These are phyloP conservation scores for Eupelmus urozonus DNA, from an alignment of 2,888 invertebrate genomes.

Conservation along the genomic window DNA sequence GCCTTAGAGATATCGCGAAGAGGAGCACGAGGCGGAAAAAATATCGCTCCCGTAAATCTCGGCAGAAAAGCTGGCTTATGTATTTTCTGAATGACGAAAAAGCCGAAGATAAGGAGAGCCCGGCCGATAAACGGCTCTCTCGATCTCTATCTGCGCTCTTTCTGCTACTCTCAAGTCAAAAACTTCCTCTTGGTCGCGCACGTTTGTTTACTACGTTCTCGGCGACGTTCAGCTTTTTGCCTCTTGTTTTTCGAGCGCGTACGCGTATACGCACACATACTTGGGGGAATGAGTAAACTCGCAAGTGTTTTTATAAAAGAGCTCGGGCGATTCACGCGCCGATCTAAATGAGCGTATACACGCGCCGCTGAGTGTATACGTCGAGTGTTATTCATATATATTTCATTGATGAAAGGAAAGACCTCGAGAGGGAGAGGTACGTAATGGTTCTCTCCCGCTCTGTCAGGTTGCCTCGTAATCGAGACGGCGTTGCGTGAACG, in stretches of 20 bases:
- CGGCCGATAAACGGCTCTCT: constrained; percentile 44
- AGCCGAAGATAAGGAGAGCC: constrained; percentile 16
- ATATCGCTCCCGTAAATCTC: not conserved
- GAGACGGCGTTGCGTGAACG: too few relatives aligned
- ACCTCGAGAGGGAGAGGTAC: too few relatives aligned
- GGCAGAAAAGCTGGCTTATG: not conserved
- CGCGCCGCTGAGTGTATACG: too few relatives aligned
- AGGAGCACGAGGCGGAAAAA: too few relatives aligned
- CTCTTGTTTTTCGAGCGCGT: not conserved
- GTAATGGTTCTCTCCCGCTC: too few relatives aligned
- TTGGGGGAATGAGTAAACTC: too few relatives aligned
- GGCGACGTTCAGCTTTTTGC: not conserved
- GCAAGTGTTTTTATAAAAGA: too few relatives aligned
- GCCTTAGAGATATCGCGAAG: too few relatives aligned
- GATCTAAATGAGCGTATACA: not conserved
- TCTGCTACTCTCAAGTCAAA: constrained; percentile 23
- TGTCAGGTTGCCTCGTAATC: too few relatives aligned
- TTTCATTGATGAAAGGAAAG: too few relatives aligned
- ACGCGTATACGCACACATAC: too few relatives aligned
- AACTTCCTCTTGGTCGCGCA: constrained; percentile 11
- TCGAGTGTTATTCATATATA: constrained; percentile 19
- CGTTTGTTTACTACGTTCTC: constrained; percentile 31
- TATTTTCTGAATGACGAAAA: constrained; percentile 45
- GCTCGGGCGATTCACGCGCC: too few relatives aligned
- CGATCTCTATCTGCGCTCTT: constrained; percentile 23